Conservation (phyloP, 2,888 invertebrate genomes). For the Rotaria sp. region DNA sequence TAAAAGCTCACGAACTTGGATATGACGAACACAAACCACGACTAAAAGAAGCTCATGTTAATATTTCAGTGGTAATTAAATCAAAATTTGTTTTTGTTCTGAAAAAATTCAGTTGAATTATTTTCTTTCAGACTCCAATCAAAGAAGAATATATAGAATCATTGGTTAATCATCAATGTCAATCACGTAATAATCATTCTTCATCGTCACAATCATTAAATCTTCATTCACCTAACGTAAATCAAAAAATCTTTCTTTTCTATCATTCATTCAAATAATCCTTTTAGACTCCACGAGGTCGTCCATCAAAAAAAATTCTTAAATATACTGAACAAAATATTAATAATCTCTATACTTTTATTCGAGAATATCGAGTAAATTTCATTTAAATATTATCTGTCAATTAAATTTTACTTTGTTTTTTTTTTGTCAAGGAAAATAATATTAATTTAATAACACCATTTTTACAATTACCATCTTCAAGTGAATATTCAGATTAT, state of each 20-base stretch:
- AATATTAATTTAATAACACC: slow-evolving; percentile 28
- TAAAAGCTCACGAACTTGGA: slow-evolving; percentile 9
- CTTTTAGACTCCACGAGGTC: background rate
- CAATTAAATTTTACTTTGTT: background rate
- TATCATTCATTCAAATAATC: background rate
- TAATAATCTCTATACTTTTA: background rate
- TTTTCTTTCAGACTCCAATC: background rate
- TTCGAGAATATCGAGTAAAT: slow-evolving; percentile 1
- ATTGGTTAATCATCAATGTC: background rate
- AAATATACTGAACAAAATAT: slow-evolving; percentile 26
- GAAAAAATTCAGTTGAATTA: no score
- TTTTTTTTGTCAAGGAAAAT: background rate
- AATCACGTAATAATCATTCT: background rate
- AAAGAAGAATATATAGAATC: background rate
- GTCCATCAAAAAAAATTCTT: background rate
- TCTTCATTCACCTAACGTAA: no score
- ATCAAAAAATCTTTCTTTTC: no score
- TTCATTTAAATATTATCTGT: background rate
- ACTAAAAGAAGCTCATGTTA: background rate
- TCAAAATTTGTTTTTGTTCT: background rate
- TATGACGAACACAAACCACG: slow-evolving; percentile 19
- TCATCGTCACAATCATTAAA: background rate
- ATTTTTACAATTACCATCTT: slow-evolving; percentile 36
- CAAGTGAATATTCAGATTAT: slow-evolving; percentile 36
- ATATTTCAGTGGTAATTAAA: background rate